phyloP scores from a whole-genome alignment of 2,113 vertebrate genomes.

The Pterocles burchelli region DNA sequence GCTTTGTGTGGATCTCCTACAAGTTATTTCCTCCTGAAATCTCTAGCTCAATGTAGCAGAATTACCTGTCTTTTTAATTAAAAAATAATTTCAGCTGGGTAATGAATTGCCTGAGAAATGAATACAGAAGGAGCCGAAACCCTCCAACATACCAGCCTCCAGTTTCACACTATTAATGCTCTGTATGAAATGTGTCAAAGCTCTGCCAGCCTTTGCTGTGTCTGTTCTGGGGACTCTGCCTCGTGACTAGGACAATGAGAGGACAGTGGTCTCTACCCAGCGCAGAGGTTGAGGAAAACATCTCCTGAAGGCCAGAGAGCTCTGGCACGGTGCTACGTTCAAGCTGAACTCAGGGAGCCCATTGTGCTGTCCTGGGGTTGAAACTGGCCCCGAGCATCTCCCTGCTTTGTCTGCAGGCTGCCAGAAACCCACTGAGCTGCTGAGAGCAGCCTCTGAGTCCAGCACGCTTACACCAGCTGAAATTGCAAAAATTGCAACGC shows the following conservation, averaged over 20 bases:
- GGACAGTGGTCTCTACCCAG: rapidly evolving
- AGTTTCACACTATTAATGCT: not conserved
- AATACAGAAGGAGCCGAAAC: not conserved
- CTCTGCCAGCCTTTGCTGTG: not conserved
- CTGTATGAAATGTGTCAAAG: not conserved
- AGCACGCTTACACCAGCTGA: not conserved
- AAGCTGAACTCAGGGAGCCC: not conserved
- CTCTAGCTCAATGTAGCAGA: not conserved
- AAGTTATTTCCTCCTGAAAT: not conserved
- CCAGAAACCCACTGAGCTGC: not conserved
- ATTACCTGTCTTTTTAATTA: not conserved
- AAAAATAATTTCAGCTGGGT: not conserved
- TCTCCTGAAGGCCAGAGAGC: not conserved
- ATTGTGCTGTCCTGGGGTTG: not conserved
- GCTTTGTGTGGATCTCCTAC: not conserved
- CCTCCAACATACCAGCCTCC: not conserved
- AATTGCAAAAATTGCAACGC: not conserved
- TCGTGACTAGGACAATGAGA: not conserved
- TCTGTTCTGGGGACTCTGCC: not conserved
- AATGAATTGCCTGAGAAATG: not conserved
- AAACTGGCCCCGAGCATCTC: not conserved
- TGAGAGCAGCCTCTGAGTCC: not conserved
- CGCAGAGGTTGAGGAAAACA: not conserved
- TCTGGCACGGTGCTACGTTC: not conserved
- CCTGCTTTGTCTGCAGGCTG: not conserved